Evolutionary conservation across 2,888 invertebrate genomes (phyloP), one percentile per base, ranked within the genome.

Genomic region (Drosophila falleni): DNA sequence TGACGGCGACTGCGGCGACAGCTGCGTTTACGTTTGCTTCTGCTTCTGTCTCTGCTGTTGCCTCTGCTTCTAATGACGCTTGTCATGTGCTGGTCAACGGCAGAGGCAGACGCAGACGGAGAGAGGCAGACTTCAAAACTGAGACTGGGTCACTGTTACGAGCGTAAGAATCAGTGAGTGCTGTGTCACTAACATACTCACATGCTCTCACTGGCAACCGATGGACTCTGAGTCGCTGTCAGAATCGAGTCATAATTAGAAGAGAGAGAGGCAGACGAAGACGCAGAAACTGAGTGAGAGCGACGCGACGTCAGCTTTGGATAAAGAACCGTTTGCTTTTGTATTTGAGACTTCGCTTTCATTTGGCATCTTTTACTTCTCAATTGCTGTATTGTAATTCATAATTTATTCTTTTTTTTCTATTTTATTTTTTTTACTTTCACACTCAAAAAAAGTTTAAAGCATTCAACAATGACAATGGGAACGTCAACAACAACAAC

Each of bases 81-180:
- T 51, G 39, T 60, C 67, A 66, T 68, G 84, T 66, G 71, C 31
- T 46, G 44, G 31, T 63, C 16, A 44, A 41, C 19, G 51, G 33
- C 29, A 33, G 33, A 13, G 4, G 37, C 44, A 58, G 46, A n/a
- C 35, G 37, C 44, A 58, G 46, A n/a, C 35, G 35, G 2, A 37
- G 37, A 39, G 35, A 42, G 29, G 37, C 31, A 26, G 58, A 29
- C 35, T 26, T 37, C 55, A 47, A 67, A 37, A 60, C 64, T 55
- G 81, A 88, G 89, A 91, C 91, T 91, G 90, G 90, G 90, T 91
- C 90, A 91, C 91, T 91, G 90, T 91, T 91, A 91, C 91, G 78
- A 87, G 79, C 84, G 71, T 72, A 78, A 83, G 84, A 86, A 78
- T 71, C 64, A 61, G 64, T 59, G 55, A 66, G 54, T 53, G 49